These are phyloP conservation scores for Aleiodes alternator DNA, from an alignment of 2,888 invertebrate species.

Conservation along the genomic window DNA sequence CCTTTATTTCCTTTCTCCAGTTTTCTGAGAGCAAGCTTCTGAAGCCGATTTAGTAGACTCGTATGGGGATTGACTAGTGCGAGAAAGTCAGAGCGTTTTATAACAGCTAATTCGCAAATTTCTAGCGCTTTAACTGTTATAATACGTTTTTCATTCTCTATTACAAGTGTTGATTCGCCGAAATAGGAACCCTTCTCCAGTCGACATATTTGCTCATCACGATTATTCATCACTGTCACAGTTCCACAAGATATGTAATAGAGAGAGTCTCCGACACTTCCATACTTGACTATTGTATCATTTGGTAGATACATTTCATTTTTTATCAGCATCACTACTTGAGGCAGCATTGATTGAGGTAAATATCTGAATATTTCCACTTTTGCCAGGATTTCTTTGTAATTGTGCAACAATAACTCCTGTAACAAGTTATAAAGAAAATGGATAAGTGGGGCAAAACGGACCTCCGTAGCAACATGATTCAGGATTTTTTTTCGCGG, in stretches of 20 bases:
- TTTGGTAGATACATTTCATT: slow-evolving; percentile 72
- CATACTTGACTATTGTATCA: slow-evolving; percentile 73
- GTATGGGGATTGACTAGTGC: slow-evolving; percentile 71
- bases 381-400: slow-evolving; percentile 68
- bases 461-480: no score
- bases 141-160: slow-evolving; percentile 71
- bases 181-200: slow-evolving; percentile 76
- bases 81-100: slow-evolving; percentile 72
- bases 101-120: slow-evolving; percentile 73
- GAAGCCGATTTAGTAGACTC: slow-evolving; percentile 67
- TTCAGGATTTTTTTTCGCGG: no score
- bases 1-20: slow-evolving; percentile 51
- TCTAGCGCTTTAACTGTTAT: slow-evolving; percentile 75
- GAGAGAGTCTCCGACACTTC: slow-evolving; percentile 69
- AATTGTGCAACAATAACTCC: slow-evolving; percentile 72
- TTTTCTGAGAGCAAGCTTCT: slow-evolving; percentile 64
- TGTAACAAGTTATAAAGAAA: slow-evolving; percentile 50
- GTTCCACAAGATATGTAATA: slow-evolving; percentile 75
- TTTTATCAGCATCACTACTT: slow-evolving; percentile 66
- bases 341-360: slow-evolving; percentile 65
- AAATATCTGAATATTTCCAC: slow-evolving; percentile 72
- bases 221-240: slow-evolving; percentile 73
- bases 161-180: slow-evolving; percentile 75
- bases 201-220: slow-evolving; percentile 75
- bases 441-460: neutral